Conservation (phyloP, 1,140 invertebrate genomes). For the Choristoneura fumiferana region DNA sequence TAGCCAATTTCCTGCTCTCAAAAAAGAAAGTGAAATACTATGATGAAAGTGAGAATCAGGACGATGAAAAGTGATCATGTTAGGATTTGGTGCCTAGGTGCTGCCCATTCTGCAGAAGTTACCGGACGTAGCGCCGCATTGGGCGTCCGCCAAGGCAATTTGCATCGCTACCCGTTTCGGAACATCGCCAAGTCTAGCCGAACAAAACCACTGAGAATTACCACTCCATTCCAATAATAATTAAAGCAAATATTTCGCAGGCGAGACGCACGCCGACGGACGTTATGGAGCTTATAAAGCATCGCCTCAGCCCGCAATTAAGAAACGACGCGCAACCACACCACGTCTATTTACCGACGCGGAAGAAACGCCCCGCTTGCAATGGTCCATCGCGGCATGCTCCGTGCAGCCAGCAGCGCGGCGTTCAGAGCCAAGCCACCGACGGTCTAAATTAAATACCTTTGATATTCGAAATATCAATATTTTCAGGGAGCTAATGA, state of each 20-base stretch:
- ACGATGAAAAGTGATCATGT: slow-evolving; percentile 32
- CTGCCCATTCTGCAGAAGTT: slow-evolving; percentile 41
- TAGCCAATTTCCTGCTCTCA: no score
- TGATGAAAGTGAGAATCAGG: not conserved
- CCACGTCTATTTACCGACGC: slow-evolving; percentile 71
- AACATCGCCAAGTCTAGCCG: slow-evolving; percentile 78
- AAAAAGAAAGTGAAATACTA: no score
- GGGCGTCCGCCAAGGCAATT: slow-evolving; percentile 76
- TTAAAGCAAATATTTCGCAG: slow-evolving; percentile 77
- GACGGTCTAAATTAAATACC: slow-evolving; percentile 68
- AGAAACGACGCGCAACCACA: slow-evolving; percentile 57
- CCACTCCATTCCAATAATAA: slow-evolving; percentile 78
- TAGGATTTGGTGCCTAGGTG: slow-evolving; percentile 56
- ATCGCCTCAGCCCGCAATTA: slow-evolving; percentile 73
- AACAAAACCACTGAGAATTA: slow-evolving; percentile 78
- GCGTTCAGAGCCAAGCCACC: slow-evolving; percentile 47
- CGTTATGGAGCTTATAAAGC: slow-evolving; percentile 76
- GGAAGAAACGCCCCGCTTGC: slow-evolving; percentile 72
- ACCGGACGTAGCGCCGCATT: slow-evolving; percentile 65
- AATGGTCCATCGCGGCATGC: slow-evolving; percentile 61
- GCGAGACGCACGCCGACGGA: slow-evolving; percentile 61
- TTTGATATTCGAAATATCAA: slow-evolving; percentile 74
- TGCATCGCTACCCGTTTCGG: slow-evolving; percentile 77
- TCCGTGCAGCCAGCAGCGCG: slow-evolving; percentile 39
- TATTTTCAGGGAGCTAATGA: slow-evolving; percentile 66